Evolutionary conservation across 2,113 vertebrate species (phyloP), one percentile per base, ranked within the genome.

Genomic region (Corythaixoides concolor): DNA sequence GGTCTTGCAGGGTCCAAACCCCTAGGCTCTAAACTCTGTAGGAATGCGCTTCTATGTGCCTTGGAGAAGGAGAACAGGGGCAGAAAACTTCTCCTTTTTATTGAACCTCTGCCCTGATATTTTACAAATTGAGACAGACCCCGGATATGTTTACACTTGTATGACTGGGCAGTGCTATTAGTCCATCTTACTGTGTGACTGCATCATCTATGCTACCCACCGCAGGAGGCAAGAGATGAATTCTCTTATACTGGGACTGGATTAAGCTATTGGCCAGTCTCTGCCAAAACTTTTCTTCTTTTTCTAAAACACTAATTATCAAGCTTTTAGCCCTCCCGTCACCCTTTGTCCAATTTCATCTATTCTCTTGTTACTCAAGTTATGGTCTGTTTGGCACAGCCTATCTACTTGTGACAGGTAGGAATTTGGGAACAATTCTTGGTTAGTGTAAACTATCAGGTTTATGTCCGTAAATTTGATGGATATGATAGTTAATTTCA

Each of bases 21-120:
- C 28, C n/a, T 33, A 32, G 30, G 47, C 28, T 89, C 26, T 32
- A 66, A 22, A 43, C 11, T 41, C 43, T 37, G 20, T 12, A 62
- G n/a, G 7, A 72, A 41, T 6, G 2, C n/a, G 32, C 32, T 83
- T 67, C 22, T 12, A 1, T 0, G 0, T 37, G 47, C 12, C 66
- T 87, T 24, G 11, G 16, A 69, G 24, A 60, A 5, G 32, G 35
- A 69, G 33, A 85, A 60, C 1, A 35, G 49, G 6, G 62, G 15
- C 27, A 75, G 56, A 72, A 75, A 87, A 69, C 11, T 21, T 52
- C 27, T 23, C 30, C 3, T 73, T 82, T 58, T 78, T 30, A 32
- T n/a, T 70, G 18, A 23, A 41, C 52, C 15, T 83, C 30, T 86
- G 23, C 41, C 47, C 24, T 32, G 26, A 59, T 53, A 66, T 95